These are phyloP conservation scores for Edolisoma coerulescens DNA, from an alignment of 2,113 vertebrate genomes.

Conservation along the genomic window DNA sequence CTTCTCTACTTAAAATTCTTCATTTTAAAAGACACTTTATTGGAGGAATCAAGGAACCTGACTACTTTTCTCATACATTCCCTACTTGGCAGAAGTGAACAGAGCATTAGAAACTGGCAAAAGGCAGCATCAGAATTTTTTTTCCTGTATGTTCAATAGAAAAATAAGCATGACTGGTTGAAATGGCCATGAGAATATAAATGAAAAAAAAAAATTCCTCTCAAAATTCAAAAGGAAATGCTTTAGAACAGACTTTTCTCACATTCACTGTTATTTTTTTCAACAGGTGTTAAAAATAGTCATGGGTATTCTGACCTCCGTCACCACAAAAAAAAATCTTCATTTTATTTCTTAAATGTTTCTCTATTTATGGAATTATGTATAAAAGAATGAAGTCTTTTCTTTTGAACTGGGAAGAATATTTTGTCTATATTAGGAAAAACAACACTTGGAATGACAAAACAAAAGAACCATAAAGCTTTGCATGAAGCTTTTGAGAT, in stretches of 20 bases:
- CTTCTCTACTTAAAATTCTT: neutral
- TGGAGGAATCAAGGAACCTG: neutral
- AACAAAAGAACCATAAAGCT: neutral
- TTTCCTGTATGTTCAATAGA: neutral
- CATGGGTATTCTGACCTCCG: neutral
- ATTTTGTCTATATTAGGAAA: neutral
- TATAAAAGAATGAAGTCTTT: neutral
- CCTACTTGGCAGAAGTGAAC: neutral
- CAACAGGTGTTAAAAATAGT: neutral
- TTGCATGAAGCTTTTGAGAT: neutral
- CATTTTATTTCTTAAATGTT: neutral
- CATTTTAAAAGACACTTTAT: neutral
- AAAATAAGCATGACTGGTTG: neutral
- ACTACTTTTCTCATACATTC: neutral
- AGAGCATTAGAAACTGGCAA: neutral
- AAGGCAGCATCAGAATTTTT: neutral
- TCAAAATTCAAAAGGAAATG: neutral
- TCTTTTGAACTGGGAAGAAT: neutral
- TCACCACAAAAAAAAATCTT: neutral
- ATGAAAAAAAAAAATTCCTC: neutral
- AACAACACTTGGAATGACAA: neutral
- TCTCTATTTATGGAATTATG: neutral
- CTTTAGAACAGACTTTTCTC: neutral
- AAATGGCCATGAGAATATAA: neutral
- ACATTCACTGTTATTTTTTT: neutral